Percentiles rank a stretch among this genome's conserved stretches.
These are phyloP conservation scores for Pteropus alecto DNA, from an alignment of 2,113 vertebrate species.

Conservation along the genomic window DNA sequence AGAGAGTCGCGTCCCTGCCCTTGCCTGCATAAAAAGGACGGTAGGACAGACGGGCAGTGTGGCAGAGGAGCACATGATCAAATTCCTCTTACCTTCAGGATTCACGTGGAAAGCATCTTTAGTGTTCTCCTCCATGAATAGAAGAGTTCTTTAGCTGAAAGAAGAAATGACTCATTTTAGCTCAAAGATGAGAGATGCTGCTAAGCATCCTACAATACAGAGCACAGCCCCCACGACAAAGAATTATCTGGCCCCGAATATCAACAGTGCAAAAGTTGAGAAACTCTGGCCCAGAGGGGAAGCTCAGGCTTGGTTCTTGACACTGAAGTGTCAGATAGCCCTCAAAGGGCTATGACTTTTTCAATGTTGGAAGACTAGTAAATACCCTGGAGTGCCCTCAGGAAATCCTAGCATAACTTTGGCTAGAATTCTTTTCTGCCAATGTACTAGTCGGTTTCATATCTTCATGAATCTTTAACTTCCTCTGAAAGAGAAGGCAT, in stretches of 20 bases:
- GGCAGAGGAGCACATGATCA: not conserved
- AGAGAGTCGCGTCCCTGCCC: not conserved
- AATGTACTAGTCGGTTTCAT: not conserved
- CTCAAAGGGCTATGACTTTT: not conserved
- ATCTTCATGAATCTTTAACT: not conserved
- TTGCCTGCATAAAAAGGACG: not conserved
- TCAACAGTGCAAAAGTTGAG: not conserved
- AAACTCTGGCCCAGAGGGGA: not conserved
- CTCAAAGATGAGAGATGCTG: not conserved
- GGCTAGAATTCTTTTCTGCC: not conserved
- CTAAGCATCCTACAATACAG: not conserved
- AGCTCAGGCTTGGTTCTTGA: not conserved
- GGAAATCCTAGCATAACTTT: not conserved
- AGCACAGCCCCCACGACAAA: not conserved
- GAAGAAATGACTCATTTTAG: conserved; percentile 59
- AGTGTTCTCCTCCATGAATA: not conserved
- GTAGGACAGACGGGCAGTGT: fast-evolving
- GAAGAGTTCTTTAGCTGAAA: conserved; percentile 58
- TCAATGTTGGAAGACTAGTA: not conserved
- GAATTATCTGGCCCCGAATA: not conserved
- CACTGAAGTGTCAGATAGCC: not conserved
- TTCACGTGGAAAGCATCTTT: conserved; percentile 37
- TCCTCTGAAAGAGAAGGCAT: not conserved
- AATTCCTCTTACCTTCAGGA: conserved; percentile 45
- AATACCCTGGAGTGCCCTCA: not conserved